Percentiles rank a stretch among this genome's conserved stretches.
phyloP scores from a whole-genome alignment of 2,113 vertebrate genomes.

The Cryptomyrus ogoouensis region DNA sequence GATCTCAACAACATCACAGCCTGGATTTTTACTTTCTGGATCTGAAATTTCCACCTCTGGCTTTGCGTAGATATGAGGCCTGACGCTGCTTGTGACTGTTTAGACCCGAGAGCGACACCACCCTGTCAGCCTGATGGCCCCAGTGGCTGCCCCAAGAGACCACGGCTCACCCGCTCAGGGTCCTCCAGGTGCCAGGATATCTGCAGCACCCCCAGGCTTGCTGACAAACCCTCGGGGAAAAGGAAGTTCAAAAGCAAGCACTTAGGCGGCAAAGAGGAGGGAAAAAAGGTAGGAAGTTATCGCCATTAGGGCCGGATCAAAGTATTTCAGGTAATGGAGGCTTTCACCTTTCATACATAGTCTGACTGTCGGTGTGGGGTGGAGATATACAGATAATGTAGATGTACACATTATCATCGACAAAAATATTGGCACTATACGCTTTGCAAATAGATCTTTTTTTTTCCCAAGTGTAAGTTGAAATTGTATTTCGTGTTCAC shows the following conservation, averaged over 20 bases:
- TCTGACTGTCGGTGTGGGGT: not conserved
- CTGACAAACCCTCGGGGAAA: slow-evolving; percentile 90
- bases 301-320: slow-evolving; percentile 13
- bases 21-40: not conserved
- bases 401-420: not conserved
- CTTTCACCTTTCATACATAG: not conserved
- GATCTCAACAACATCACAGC: not conserved
- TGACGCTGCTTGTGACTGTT: slow-evolving; percentile 25
- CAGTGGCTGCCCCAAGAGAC: slow-evolving; percentile 43
- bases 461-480: not conserved
- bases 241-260: slow-evolving; percentile 98
- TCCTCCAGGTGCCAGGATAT: slow-evolving; percentile 51
- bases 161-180: slow-evolving; percentile 57
- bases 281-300: slow-evolving; percentile 66
- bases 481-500: not conserved
- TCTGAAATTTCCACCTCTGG: not conserved
- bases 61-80: not conserved
- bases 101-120: slow-evolving; percentile 24
- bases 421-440: not conserved
- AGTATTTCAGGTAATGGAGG: slow-evolving; percentile 16
- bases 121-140: slow-evolving; percentile 36
- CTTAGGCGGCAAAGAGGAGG: slow-evolving; percentile 71
- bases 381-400: not conserved
- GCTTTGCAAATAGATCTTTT: not conserved
- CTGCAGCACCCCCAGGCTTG: slow-evolving; percentile 61